Conservation (phyloP, 2,113 vertebrate genomes). For the Galemys pyrenaicus region DNA sequence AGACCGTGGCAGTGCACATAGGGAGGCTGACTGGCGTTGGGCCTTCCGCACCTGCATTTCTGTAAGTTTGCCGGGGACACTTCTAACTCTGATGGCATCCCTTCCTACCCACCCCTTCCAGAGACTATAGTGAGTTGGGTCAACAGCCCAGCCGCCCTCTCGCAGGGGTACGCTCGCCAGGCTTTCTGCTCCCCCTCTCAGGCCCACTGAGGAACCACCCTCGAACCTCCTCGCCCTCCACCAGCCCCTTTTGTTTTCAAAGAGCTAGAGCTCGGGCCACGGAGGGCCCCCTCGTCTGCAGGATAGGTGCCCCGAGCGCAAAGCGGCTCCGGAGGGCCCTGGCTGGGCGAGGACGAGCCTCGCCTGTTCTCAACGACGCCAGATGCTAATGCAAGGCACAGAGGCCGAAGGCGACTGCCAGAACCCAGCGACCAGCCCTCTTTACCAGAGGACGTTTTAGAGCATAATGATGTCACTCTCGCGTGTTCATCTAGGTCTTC, state of each 20-base stretch:
- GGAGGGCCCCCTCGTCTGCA: not conserved
- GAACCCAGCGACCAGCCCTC: not conserved
- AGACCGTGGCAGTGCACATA: accelerated
- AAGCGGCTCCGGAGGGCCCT: no score
- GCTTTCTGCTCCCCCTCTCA: not conserved
- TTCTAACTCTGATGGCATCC: not conserved
- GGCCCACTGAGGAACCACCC: not conserved
- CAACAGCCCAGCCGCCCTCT: not conserved
- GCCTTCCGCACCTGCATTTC: not conserved
- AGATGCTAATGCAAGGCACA: not conserved
- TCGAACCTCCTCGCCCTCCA: accelerated
- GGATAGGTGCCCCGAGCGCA: accelerated
- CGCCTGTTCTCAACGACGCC: no score
- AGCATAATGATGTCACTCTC: not conserved
- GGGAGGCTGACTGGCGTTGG: accelerated
- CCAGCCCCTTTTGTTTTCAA: not conserved
- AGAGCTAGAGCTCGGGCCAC: not conserved
- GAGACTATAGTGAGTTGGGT: not conserved
- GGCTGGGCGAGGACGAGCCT: not conserved
- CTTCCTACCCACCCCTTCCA: not conserved
- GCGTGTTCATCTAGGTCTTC: not conserved
- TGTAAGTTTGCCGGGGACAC: not conserved
- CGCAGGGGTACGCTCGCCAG: not conserved
- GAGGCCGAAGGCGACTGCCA: not conserved
- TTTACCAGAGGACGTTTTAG: not conserved